Evolutionary conservation across 2,888 invertebrate species (phyloP).

Genomic region (Tuberolachnus salignus): DNA sequence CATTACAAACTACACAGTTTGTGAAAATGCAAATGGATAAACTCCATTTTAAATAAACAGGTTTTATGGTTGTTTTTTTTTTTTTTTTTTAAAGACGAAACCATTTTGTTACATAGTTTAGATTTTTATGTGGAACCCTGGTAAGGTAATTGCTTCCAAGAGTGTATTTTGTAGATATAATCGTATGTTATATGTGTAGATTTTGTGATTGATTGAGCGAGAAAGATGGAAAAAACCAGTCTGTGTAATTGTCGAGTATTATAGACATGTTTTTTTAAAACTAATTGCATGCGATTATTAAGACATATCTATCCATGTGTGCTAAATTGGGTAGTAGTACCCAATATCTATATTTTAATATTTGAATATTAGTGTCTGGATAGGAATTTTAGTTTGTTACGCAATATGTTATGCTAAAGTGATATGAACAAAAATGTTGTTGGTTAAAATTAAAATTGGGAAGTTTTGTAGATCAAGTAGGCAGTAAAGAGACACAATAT

Average conservation of each 20-base stretch:
- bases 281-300: slow-evolving; percentile 40
- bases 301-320: slow-evolving; percentile 3
- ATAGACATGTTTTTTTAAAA: slow-evolving; percentile 18
- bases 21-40: slow-evolving; percentile 2
- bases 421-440: not conserved
- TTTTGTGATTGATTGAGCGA: slow-evolving; percentile 34
- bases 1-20: slow-evolving; percentile 21
- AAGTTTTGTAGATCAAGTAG: slow-evolving; percentile 38
- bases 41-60: slow-evolving; percentile 36
- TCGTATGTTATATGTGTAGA: not conserved
- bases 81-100: slow-evolving; percentile 10
- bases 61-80: slow-evolving; percentile 23
- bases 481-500: slow-evolving; percentile 8
- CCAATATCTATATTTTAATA: not conserved
- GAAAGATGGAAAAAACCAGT: slow-evolving; percentile 39
- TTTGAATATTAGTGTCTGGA: not conserved
- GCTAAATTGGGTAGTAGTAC: slow-evolving; percentile 13
- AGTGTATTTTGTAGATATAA: slow-evolving; percentile 5
- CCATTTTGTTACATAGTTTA: slow-evolving; percentile 8
- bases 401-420: slow-evolving; percentile 6
- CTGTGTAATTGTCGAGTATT: slow-evolving; percentile 25
- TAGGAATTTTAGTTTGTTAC: slow-evolving; percentile 31
- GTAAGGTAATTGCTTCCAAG: slow-evolving; percentile 24
- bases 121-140: slow-evolving; percentile 30
- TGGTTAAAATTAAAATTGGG: slow-evolving; percentile 33